Evolutionary conservation across 1,140 invertebrate species (phyloP), one percentile per base, ranked within the genome.

Genomic region (Atta texana): DNA sequence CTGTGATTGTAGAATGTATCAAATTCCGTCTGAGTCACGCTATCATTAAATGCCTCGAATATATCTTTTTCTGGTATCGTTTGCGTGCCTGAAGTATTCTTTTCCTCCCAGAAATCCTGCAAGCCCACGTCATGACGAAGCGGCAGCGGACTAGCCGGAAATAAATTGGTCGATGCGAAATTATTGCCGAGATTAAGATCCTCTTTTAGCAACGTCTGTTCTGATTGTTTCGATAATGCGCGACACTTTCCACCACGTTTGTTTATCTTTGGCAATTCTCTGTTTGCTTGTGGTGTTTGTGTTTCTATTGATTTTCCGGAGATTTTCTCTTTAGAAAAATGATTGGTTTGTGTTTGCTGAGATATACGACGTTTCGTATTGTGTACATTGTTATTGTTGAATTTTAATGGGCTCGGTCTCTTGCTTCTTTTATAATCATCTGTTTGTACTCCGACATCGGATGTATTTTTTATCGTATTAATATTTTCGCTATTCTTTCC

Each of bases 331-430:
- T 92, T 94, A 51, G 89, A 88, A 18, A 90, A 75, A 14, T 84
- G 78, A 86, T 88, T 93, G 10, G 96, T 96, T 88, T 96, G 96
- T 0, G 96, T 96, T 85, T 96, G 94, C 71, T 93, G 94, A 7
- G 95, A 94, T 86, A 93, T 91, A 75, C 93, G 93, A 72, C 91
- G 92, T 63, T 93, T 94, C 85, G 91, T 87, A 78, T 86, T 94
- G 21, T 91, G 92, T 31, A 85, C 89, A 85, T 90, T 91, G 49
- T 89, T 82, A 75, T 55, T 80, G 7, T 74, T 89, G n/a, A 74
- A 28, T 53, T 93, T 92, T 2, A 85, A 90, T 16, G 84, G 88
- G 85, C 80, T 94, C 3, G 84, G 69, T 59, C 80, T 93, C 81
- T 88, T 92, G 1, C 75, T 85, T 59, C 88, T 92, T 28, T 92